Evolutionary conservation across 1,140 invertebrate species (phyloP).

Genomic region (Anoplolepis gracilipes): DNA sequence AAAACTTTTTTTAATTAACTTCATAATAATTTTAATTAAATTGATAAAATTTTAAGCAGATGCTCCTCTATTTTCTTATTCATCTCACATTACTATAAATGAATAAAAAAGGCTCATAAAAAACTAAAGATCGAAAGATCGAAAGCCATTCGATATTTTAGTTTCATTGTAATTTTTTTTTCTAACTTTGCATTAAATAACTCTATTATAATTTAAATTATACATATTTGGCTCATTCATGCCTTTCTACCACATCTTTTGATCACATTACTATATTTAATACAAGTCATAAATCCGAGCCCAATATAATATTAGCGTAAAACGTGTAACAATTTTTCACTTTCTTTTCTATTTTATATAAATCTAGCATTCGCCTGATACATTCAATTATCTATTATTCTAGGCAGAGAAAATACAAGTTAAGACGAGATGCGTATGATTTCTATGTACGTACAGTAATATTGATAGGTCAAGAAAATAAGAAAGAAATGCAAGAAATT

Average conservation of each 20-base stretch:
- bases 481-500: slow-evolving; percentile 3
- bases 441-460: slow-evolving; percentile 3
- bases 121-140: too few species aligned
- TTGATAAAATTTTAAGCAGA: background rate
- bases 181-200: too few species aligned
- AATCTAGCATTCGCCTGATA: background rate
- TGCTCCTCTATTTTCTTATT: background rate
- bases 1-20: background rate
- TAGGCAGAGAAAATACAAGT: background rate
- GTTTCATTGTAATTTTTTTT: too few species aligned
- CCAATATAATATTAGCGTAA: background rate
- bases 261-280: background rate
- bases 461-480: slow-evolving; percentile 8
- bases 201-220: too few species aligned
- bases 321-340: background rate
- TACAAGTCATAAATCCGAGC: background rate
- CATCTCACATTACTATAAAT: too few species aligned
- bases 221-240: too few species aligned
- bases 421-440: background rate
- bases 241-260: too few species aligned
- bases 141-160: too few species aligned
- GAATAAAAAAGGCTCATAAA: too few species aligned
- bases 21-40: background rate
- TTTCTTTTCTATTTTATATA: slow-evolving; percentile 1
- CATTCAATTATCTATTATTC: slow-evolving; percentile 1